Evolutionary conservation across 2,888 invertebrate species (phyloP).

Genomic region (Dryomyza anilis): DNA sequence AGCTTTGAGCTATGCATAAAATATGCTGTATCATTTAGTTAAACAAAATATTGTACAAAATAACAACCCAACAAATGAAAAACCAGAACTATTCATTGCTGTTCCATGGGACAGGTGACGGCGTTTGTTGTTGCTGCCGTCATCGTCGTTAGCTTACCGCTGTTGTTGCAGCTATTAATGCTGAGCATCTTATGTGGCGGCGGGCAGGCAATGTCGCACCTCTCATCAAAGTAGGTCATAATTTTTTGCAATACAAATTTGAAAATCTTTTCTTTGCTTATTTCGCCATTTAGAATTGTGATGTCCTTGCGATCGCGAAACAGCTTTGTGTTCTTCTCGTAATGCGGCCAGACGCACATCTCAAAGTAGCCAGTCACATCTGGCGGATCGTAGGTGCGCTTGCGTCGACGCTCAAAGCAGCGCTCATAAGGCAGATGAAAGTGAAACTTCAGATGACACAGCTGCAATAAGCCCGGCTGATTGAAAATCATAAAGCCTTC

Average conservation of each 20-base stretch:
- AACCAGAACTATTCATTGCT: conserved; percentile 37
- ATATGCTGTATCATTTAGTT: no score
- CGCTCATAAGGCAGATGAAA: conserved; percentile 72
- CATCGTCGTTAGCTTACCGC: conserved; percentile 37
- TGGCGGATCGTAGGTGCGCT: conserved; percentile 80
- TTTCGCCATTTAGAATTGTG: conserved; percentile 57
- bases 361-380: conserved; percentile 89
- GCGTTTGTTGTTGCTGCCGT: no score
- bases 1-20: no score
- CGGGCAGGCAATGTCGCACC: conserved; percentile 48
- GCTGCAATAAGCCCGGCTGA: conserved; percentile 68
- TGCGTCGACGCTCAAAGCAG: conserved; percentile 68
- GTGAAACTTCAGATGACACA: conserved; percentile 78
- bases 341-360: conserved; percentile 86
- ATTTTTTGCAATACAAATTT: conserved; percentile 55
- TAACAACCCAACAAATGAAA: no score
- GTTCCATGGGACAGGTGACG: conserved; percentile 58
- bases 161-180: conserved; percentile 36
- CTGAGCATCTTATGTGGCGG: conserved; percentile 50
- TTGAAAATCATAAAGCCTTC: conserved; percentile 81
- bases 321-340: conserved; percentile 66
- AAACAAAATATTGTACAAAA: no score
- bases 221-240: conserved; percentile 52
- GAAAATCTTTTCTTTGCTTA: conserved; percentile 55
- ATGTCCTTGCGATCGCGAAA: conserved; percentile 57